phyloP scores from a whole-genome alignment of 1,140 invertebrate genomes.

The Centruroides vittatus region DNA sequence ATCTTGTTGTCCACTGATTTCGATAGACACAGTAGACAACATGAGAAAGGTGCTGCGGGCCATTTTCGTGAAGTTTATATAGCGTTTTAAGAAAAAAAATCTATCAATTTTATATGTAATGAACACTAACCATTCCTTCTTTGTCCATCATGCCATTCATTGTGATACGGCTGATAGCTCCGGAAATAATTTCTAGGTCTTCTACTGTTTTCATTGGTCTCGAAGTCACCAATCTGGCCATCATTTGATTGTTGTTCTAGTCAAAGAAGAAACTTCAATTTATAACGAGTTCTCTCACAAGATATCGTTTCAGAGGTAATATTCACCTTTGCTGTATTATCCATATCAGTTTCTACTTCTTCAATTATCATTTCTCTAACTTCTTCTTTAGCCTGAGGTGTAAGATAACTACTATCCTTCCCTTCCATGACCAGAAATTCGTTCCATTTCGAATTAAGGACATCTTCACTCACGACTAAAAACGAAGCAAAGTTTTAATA shows the following conservation, averaged over 20 bases:
- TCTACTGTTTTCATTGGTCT: no score
- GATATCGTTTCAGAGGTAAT: neutral
- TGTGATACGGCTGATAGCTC: no score
- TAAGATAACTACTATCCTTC: conserved; percentile 9
- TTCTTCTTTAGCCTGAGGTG: conserved; percentile 11
- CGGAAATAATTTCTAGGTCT: no score
- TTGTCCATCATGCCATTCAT: no score
- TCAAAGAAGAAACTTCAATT: no score
- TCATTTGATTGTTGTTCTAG: no score
- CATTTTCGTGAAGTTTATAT: no score
- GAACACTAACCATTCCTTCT: no score
- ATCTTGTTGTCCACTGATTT: neutral
- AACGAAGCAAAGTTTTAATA: neutral
- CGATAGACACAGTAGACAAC: neutral
- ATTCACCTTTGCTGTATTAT: conserved; percentile 3
- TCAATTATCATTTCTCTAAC: conserved; percentile 8
- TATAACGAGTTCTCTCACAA: no score
- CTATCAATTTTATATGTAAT: no score
- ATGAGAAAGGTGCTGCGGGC: neutral
- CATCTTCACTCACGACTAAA: conserved; percentile 3
- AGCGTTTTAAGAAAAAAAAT: no score
- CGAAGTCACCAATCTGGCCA: no score
- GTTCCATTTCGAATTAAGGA: neutral
- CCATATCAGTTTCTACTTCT: conserved; percentile 2
- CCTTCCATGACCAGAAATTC: conserved; percentile 5